Base-by-base conservation (phyloP, 2,888 invertebrate species). In the Oscheius sp. region DNA sequence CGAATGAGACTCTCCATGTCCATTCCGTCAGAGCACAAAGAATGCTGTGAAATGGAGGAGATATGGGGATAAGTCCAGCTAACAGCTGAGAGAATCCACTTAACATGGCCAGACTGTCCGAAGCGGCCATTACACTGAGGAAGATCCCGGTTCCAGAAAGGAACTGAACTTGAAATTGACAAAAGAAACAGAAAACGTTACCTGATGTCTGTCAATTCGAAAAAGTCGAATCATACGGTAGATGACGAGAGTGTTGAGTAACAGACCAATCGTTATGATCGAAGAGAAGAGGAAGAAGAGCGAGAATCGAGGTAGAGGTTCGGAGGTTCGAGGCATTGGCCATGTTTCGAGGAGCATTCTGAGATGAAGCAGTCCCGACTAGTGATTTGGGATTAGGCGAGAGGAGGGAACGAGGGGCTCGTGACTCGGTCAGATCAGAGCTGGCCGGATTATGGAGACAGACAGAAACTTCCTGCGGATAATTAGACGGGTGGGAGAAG, bases 121-220 rank as follows among this genome's bases (percentile, higher is more conserved):
- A 76, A 4, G 76, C 33, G 7, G 87, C 84, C 85, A 87, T 85
- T 9, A 80, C 75, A 73, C 74, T 71, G 29, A 86, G 77, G 63
- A 81, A 84, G 9, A 87, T 72, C 7, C 84, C 85, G n/a, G 86
- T 83, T 11, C 85, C 85, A 74, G 81, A 84, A n/a, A 79, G 70
- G 72, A 84, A 85, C 86, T 86, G 11, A 29, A 11, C 35, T 33
- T 13, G 29, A 9, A 29, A 58, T 58, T 2, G 7, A 21, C 21
- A 21, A 21, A 21, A 42, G 7, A 55, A 29, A 3, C 55, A n/a
- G 21, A 29, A 29, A 55, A 55, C 29, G 21, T 35, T 71, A 84
- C 86, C 79, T 86, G 86, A 79, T 86, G 82, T 13, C 76, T 79
- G 65, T 86, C 83, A 29, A 70, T 58, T 33, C 73, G 76, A 13